Base-by-base conservation (phyloP, 2,113 vertebrate genomes). In the Cyprinodon brontotheroides region DNA sequence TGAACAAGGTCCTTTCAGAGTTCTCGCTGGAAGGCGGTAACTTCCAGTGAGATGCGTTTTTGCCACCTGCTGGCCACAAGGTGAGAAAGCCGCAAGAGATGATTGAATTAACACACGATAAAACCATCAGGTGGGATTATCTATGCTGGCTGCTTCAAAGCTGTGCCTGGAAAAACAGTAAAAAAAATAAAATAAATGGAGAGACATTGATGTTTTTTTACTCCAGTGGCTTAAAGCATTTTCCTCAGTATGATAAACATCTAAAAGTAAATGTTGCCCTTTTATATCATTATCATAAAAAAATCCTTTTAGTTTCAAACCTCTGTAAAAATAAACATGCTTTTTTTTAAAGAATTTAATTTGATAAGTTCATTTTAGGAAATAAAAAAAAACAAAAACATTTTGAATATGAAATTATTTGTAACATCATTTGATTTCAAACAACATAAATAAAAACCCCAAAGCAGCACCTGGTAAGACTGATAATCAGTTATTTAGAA, bases 1-100 rank as follows among this genome's bases (percentile, higher is more conserved):
- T 95, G 78, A 92, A 90, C 62, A 90, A 91, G 79, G 84, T 81
- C 48, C 91, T 95, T 41, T 93, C 92, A 36, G 87, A 93, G 78
- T 93, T 92, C 68, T 91, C 91, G 10, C 85, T 94, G 79, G 87
- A 89, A 64, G 79, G 87, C 63, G 85, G 78, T 2, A 85, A 86
- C 87, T 94, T 91, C 81, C 83, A 93, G 75, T 94, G 79, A 93
- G 75, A 82, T 70, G 13, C 60, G 83, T 77, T 53, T 72, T 68
- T 64, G 53, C 81, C 83, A 74, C 83, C 86, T 91, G 86, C 90
- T 91, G 90, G 87, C 70, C 80, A 84, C 68, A 50, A 81, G 93
- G 93, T 94, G 76, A 81, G 79, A 75, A 45, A 22, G 41, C 37
- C 50, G 17, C 40, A 12, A 10, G 48, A 36, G 29, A 40, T 40